Conservation (phyloP, 2,888 invertebrate species). For the Bugula neritina region DNA sequence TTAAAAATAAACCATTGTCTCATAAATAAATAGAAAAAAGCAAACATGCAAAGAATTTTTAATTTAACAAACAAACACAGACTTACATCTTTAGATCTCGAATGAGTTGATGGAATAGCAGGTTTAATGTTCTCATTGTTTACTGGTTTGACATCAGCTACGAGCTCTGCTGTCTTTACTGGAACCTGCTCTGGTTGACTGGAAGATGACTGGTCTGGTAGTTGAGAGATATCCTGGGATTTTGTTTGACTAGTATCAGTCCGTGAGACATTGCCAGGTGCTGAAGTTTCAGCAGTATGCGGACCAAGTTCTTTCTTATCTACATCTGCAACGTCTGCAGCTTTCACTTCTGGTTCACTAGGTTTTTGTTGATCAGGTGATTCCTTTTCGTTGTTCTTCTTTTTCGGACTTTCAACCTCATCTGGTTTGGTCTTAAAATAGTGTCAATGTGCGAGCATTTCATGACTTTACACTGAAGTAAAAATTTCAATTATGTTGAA, state of each 20-base stretch:
- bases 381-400: not conserved
- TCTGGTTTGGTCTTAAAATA: not conserved
- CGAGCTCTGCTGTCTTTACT: not conserved
- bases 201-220: not conserved
- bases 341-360: not conserved
- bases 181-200: not conserved
- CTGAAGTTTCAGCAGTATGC: not conserved
- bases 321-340: not conserved
- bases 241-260: too few species aligned
- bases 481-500: too few species aligned
- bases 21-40: too few species aligned
- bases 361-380: not conserved
- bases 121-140: not conserved
- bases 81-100: too few species aligned
- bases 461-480: too few species aligned
- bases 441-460: too few species aligned
- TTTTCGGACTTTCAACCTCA: not conserved
- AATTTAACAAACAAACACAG: too few species aligned
- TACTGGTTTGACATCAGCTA: not conserved
- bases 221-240: too few species aligned
- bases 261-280: not conserved
- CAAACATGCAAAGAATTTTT: too few species aligned
- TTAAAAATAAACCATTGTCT: too few species aligned
- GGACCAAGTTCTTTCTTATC: not conserved
- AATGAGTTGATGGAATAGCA: too few species aligned